These are phyloP conservation scores for Notodonta ziczac DNA, from an alignment of 2,888 invertebrate genomes.

Conservation along the genomic window DNA sequence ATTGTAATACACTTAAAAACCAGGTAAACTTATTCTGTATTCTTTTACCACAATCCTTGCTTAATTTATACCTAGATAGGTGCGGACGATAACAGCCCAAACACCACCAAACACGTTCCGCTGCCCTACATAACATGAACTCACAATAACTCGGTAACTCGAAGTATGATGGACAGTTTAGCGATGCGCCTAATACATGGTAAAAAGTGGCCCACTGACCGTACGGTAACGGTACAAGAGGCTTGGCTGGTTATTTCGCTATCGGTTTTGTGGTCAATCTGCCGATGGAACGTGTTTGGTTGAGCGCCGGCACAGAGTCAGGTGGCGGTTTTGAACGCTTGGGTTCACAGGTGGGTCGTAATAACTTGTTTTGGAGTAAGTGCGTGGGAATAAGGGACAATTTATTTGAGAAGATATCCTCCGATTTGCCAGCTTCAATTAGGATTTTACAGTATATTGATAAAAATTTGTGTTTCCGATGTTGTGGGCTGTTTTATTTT, in stretches of 20 bases:
- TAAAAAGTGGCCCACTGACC: constrained; percentile 79
- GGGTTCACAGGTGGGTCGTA: constrained; percentile 1
- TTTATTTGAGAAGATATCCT: too few species aligned
- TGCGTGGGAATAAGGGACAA: too few species aligned
- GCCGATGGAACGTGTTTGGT: constrained; percentile 37
- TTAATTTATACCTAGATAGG: neutral
- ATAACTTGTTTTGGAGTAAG: constrained; percentile 11
- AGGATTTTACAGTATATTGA: too few species aligned
- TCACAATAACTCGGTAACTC: constrained; percentile 11
- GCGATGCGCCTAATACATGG: constrained; percentile 66
- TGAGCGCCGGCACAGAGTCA: constrained; percentile 12
- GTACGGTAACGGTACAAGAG: constrained; percentile 66
- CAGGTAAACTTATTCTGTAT: neutral
- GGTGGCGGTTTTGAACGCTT: constrained; percentile 13
- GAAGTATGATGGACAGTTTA: constrained; percentile 60
- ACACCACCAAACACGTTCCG: constrained; percentile 24
- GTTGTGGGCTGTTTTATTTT: too few species aligned
- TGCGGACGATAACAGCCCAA: neutral
- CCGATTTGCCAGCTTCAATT: too few species aligned
- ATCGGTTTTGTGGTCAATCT: constrained; percentile 48
- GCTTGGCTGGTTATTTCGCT: constrained; percentile 58
- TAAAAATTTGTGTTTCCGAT: too few species aligned
- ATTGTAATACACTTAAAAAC: too few species aligned
- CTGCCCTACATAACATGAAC: constrained; percentile 30
- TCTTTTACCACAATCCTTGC: neutral